Conservation (phyloP, 2,797 vertebrate genomes). For the Staurois parvus region DNA sequence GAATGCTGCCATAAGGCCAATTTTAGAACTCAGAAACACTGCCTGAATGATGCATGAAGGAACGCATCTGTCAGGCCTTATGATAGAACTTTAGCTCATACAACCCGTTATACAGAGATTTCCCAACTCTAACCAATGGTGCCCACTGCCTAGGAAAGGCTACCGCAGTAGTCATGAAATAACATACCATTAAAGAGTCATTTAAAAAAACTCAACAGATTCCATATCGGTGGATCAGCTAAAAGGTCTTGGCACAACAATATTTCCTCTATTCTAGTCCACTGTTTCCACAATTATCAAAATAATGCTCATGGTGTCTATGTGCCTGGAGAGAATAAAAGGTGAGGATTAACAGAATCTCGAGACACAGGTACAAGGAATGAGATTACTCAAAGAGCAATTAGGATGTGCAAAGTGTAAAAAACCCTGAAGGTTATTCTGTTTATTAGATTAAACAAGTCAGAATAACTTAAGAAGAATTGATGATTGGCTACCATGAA, state of each 20-base stretch:
- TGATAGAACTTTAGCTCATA: background rate
- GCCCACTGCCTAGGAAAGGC: too few species aligned
- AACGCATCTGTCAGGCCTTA: slow-evolving; percentile 1
- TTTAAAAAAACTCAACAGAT: background rate
- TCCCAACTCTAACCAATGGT: background rate
- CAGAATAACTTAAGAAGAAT: too few species aligned
- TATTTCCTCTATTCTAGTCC: background rate
- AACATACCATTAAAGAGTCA: too few species aligned
- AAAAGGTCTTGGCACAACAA: background rate
- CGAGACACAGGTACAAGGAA: too few species aligned
- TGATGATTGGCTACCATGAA: too few species aligned
- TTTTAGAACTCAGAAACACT: slow-evolving; percentile 13
- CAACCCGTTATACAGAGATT: background rate
- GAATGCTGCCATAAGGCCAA: background rate
- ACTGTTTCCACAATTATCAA: background rate
- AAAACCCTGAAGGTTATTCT: background rate
- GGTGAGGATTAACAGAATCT: background rate
- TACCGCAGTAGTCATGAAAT: background rate
- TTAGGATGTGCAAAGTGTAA: background rate
- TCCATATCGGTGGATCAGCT: background rate
- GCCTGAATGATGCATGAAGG: slow-evolving; percentile 20
- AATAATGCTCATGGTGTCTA: background rate
- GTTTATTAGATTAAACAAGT: too few species aligned
- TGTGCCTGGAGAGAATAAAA: background rate
- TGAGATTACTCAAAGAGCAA: too few species aligned